Evolutionary conservation across 2,113 vertebrate species (phyloP).

Genomic region (Podarcis muralis): DNA sequence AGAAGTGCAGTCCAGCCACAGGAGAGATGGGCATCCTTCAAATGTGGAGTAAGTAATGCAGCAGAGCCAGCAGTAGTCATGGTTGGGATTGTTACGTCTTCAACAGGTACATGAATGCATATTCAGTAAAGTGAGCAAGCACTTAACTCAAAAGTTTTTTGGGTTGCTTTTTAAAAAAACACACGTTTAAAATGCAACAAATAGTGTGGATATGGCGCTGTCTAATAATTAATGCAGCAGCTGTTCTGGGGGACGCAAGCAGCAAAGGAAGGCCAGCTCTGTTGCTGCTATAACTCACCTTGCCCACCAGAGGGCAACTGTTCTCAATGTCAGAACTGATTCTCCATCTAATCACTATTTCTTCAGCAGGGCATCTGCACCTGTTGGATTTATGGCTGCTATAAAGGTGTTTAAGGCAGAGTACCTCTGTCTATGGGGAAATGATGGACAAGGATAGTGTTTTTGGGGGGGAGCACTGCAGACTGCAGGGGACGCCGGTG

Average conservation of each 20-base stretch:
- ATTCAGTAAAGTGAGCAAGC: neutral
- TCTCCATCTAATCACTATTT: neutral
- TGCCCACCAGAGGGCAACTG: neutral
- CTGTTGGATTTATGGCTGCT: neutral
- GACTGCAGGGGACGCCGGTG: too few species aligned
- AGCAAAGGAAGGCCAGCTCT: neutral
- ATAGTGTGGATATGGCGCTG: neutral
- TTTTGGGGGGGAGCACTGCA: too few species aligned
- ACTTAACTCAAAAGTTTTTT: neutral
- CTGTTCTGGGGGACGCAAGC: too few species aligned
- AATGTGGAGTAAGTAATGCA: too few species aligned
- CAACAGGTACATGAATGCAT: too few species aligned
- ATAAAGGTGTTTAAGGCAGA: neutral
- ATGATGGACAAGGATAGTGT: too few species aligned
- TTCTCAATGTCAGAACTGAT: neutral
- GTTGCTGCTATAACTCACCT: neutral
- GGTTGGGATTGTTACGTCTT: neutral
- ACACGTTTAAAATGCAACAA: too few species aligned
- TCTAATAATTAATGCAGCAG: neutral
- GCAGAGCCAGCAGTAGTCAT: neutral
- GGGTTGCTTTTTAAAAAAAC: too few species aligned
- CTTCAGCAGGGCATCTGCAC: neutral
- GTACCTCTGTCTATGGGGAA: neutral
- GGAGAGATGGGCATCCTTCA: neutral
- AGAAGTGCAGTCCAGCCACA: neutral